A percentile compares a stretch with the other conserved stretches of the same genome.
These are phyloP conservation scores for Parauchenoglanis ngamensis DNA, from an alignment of 2,797 vertebrate genomes.

Conservation along the genomic window DNA sequence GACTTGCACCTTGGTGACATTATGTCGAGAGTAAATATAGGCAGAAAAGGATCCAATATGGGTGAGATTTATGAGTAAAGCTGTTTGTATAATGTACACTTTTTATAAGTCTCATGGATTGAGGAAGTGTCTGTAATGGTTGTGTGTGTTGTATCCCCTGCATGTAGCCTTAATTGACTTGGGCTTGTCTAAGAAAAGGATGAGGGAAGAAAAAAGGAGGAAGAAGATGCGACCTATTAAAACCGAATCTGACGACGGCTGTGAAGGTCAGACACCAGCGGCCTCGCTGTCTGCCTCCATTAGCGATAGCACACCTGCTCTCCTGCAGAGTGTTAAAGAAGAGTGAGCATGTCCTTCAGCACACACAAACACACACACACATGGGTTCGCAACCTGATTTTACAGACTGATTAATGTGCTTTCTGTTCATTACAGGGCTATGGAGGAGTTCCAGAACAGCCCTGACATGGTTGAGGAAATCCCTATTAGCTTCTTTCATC, in stretches of 20 bases:
- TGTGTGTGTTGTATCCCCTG: not conserved
- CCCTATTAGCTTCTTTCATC: slow-evolving; percentile 89
- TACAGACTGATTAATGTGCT: not conserved
- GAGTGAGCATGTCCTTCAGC: slow-evolving; percentile 81
- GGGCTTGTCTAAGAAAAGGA: slow-evolving; percentile 88
- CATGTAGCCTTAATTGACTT: slow-evolving; percentile 85
- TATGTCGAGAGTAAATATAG: slow-evolving; percentile 89
- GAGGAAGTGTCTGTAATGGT: not conserved
- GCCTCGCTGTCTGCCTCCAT: slow-evolving; percentile 70
- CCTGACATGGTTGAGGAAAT: slow-evolving; percentile 88
- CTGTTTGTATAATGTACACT: slow-evolving; percentile 2
- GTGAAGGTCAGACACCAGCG: slow-evolving; percentile 78
- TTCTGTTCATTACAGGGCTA: slow-evolving; percentile 72
- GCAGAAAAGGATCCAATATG: slow-evolving; percentile 86
- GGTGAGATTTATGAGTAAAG: slow-evolving; percentile 69
- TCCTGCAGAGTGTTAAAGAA: slow-evolving; percentile 85
- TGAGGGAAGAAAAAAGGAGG: slow-evolving; percentile 90
- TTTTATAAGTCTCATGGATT: not conserved
- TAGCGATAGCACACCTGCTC: slow-evolving; percentile 77
- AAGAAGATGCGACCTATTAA: slow-evolving; percentile 90
- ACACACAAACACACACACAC: slow-evolving; percentile 53
- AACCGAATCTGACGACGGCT: slow-evolving; percentile 85
- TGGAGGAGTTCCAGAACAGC: slow-evolving; percentile 87
- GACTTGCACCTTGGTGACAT: slow-evolving; percentile 91
- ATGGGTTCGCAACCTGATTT: slow-evolving; percentile 58